Conservation (phyloP, 2,888 invertebrate genomes). For the Epinotia bilunana region DNA sequence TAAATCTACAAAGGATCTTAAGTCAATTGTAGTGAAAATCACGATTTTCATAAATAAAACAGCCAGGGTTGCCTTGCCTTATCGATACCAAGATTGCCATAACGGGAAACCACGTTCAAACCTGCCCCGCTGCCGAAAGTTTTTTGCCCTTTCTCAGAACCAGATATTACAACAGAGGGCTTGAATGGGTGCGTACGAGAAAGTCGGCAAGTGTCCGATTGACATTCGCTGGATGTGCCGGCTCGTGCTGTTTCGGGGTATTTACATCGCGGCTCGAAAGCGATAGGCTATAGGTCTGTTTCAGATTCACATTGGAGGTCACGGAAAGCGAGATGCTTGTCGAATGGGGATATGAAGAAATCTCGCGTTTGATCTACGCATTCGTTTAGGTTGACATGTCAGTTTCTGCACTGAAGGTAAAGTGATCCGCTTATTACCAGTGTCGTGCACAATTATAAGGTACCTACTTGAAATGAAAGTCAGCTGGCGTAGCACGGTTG, state of each 20-base stretch:
- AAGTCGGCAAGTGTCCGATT: conserved; percentile 61
- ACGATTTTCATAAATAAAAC: conserved; percentile 13
- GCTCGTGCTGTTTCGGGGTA: conserved; percentile 20
- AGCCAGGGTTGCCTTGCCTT: conserved; percentile 1
- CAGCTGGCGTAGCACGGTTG: no score
- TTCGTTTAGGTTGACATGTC: no score
- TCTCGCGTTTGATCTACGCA: background rate
- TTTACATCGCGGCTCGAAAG: conserved; percentile 22
- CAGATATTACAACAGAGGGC: conserved; percentile 45
- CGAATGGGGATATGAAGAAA: conserved; percentile 8
- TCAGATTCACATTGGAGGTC: conserved; percentile 21
- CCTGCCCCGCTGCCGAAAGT: conserved; percentile 39
- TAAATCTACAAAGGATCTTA: no score
- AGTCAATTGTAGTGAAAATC: conserved; percentile 11
- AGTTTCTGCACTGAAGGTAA: no score
- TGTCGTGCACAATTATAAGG: background rate
- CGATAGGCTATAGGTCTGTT: conserved; percentile 9
- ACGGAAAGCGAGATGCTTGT: conserved; percentile 25
- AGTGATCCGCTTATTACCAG: no score
- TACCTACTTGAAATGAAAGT: no score
- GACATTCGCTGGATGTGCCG: conserved; percentile 57
- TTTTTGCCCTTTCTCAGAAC: conserved; percentile 44
- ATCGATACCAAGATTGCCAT: conserved; percentile 23
- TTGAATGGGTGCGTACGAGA: conserved; percentile 71
- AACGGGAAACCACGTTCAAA: conserved; percentile 35